Conservation (phyloP, 2,888 invertebrate genomes). For the Pammene aurita region DNA sequence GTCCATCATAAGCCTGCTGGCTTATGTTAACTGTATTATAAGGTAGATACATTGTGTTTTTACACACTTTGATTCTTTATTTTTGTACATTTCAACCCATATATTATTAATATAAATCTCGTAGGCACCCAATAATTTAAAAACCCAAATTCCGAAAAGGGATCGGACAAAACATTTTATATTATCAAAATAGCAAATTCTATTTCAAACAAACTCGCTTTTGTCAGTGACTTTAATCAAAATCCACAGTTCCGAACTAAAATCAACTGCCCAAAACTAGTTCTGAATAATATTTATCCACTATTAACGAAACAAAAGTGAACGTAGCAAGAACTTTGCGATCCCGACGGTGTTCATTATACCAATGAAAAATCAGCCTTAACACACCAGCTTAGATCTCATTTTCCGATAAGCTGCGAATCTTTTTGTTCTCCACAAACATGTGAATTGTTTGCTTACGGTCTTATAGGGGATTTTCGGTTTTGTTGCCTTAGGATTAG, state of each 20-base stretch:
- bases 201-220: constrained; percentile 38
- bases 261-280: constrained; percentile 64
- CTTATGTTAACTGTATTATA: too few relatives aligned
- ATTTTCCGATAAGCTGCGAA: constrained; percentile 38
- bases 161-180: background rate
- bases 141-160: background rate
- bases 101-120: background rate
- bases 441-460: constrained; percentile 46
- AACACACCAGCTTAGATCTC: constrained; percentile 33
- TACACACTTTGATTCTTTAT: background rate
- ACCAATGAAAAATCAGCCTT: constrained; percentile 49
- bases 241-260: constrained; percentile 61
- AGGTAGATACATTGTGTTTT: background rate
- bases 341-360: constrained; percentile 49
- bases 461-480: constrained; percentile 46
- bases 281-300: constrained; percentile 71
- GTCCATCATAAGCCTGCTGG: too few relatives aligned
- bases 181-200: background rate
- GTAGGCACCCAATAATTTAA: background rate
- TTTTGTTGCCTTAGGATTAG: constrained; percentile 45
- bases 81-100: too few relatives aligned
- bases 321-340: constrained; percentile 62
- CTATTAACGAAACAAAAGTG: constrained; percentile 67
- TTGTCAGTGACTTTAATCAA: constrained; percentile 57
- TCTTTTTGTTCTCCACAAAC: constrained; percentile 48